Evolutionary conservation across 2,888 invertebrate genomes (phyloP).

Genomic region (Buathra laborator): DNA sequence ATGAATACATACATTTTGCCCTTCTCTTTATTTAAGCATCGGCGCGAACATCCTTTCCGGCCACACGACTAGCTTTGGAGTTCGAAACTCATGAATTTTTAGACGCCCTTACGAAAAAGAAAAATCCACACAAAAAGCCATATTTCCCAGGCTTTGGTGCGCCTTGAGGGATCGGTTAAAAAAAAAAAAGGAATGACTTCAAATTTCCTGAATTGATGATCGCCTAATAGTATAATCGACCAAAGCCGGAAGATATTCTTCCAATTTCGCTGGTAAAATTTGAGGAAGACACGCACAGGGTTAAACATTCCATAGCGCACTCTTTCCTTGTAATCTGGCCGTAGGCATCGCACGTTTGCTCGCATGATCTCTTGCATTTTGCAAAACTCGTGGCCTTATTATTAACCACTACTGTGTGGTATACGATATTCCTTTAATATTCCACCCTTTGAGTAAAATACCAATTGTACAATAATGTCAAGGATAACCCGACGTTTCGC

Average conservation of each 20-base stretch:
- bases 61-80: background rate
- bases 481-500: constrained; percentile 80
- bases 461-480: constrained; percentile 80
- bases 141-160: constrained; percentile 3
- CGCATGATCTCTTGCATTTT: constrained; percentile 68
- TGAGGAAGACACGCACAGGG: background rate
- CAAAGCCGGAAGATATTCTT: background rate
- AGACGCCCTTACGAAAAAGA: background rate
- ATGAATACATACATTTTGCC: constrained; percentile 3
- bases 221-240: background rate
- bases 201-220: constrained; percentile 7
- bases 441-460: constrained; percentile 68
- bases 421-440: constrained; percentile 24
- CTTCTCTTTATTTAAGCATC: constrained; percentile 41
- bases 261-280: background rate
- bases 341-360: constrained; percentile 14
- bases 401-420: constrained; percentile 73
- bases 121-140: background rate
- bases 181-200: background rate
- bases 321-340: constrained; percentile 35
- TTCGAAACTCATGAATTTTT: constrained; percentile 15
- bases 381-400: constrained; percentile 76
- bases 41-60: constrained; percentile 62
- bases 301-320: constrained; percentile 11
- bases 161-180: background rate